Percentiles rank a stretch among this genome's conserved stretches.
phyloP scores from a whole-genome alignment of 2,113 vertebrate genomes.

The Reinhardtius hippoglossoides region DNA sequence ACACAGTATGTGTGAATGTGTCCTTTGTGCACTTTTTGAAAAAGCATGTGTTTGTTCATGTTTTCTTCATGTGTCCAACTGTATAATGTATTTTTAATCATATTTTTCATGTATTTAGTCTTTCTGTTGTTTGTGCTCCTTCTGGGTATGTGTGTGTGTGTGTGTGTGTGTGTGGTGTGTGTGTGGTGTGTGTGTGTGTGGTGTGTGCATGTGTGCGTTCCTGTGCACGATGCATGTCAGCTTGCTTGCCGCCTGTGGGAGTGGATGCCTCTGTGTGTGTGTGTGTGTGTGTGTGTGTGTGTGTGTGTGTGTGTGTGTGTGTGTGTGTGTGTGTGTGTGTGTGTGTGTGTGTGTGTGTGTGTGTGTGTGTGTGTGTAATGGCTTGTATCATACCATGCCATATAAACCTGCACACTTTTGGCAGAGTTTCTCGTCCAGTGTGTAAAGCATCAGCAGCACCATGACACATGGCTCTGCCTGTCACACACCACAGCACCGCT shows the following conservation, averaged over 20 bases:
- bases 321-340: neutral
- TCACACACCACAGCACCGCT: conserved; percentile 47
- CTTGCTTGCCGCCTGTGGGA: neutral
- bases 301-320: too few relatives aligned
- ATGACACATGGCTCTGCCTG: conserved; percentile 66
- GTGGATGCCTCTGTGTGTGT: too few relatives aligned
- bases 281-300: too few relatives aligned
- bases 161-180: conserved; percentile 30
- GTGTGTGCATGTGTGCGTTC: conserved; percentile 6
- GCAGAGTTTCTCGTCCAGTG: conserved; percentile 52
- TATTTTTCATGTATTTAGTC: conserved; percentile 13
- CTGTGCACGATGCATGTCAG: conserved; percentile 4
- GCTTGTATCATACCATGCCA: conserved; percentile 52
- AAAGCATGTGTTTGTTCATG: conserved; percentile 24
- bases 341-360: conserved; percentile 30
- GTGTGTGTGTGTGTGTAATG: conserved; percentile 63
- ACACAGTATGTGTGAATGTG: conserved; percentile 11
- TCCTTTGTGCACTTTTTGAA: conserved; percentile 9
- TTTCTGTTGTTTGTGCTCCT: conserved; percentile 36
- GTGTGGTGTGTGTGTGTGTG: conserved; percentile 30
- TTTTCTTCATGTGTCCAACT: conserved; percentile 21
- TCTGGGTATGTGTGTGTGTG: conserved; percentile 34
- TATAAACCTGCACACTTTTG: conserved; percentile 61
- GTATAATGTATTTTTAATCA: conserved; percentile 37
- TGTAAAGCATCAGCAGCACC: conserved; percentile 48